Percentiles rank a stretch among this genome's conserved stretches.
These are phyloP conservation scores for Lepidochitona cinerea DNA, from an alignment of 2,888 invertebrate species.

Conservation along the genomic window DNA sequence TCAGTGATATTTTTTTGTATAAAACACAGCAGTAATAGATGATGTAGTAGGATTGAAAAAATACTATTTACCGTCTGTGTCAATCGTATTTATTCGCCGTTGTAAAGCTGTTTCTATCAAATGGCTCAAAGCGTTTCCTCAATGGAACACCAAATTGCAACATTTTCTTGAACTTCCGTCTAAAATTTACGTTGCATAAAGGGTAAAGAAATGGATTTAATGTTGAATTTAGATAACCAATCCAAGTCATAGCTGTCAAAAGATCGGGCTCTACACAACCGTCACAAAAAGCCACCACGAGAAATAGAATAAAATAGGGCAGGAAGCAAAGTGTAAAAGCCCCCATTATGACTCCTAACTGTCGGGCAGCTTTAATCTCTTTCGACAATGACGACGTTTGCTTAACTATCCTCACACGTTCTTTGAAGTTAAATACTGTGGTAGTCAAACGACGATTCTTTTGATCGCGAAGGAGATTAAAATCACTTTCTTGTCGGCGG, in stretches of 20 bases:
- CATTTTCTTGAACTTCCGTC: constrained; percentile 69
- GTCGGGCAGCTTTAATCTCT: constrained; percentile 74
- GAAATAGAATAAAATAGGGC: constrained; percentile 76
- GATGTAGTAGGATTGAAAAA: too few relatives aligned
- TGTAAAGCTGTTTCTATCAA: constrained; percentile 46
- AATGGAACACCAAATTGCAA: constrained; percentile 28
- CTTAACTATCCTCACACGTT: constrained; percentile 51
- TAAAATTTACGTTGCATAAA: constrained; percentile 73
- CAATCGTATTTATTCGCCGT: constrained; percentile 25
- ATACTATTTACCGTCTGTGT: too few relatives aligned
- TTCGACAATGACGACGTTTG: constrained; percentile 61
- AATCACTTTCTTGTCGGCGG: constrained; percentile 4
- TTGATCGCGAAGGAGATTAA: constrained; percentile 32
- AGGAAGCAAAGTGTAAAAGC: constrained; percentile 76
- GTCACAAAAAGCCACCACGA: constrained; percentile 74
- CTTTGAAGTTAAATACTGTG: constrained; percentile 43
- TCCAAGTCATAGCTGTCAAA: constrained; percentile 73
- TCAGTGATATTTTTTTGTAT: too few relatives aligned
- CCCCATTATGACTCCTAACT: constrained; percentile 76
- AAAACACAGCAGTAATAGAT: too few relatives aligned
- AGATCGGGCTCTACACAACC: constrained; percentile 71
- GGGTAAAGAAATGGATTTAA: constrained; percentile 74
- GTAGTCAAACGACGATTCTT: constrained; percentile 37
- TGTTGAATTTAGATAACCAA: constrained; percentile 74
- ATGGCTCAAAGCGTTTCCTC: constrained; percentile 2